Evolutionary conservation across 2,797 vertebrate genomes (phyloP), one percentile per base, ranked within the genome.

Genomic region (Halcyon smyrnensis): DNA sequence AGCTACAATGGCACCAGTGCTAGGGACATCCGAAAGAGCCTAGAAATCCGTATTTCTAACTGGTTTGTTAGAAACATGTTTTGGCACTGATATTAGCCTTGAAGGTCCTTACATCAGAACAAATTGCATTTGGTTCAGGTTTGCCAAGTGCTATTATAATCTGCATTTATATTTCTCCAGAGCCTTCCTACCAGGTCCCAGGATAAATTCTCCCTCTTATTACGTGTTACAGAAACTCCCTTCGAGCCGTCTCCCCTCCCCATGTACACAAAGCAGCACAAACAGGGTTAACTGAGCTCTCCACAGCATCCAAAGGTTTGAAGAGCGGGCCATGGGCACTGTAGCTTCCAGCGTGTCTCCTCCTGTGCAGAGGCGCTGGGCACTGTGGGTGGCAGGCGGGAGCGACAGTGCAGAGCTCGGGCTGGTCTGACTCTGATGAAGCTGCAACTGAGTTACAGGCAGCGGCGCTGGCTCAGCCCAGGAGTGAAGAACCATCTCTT

Each of bases 241-340:
- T 80, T 46, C 0, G 0, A 30, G 60, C 23, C 1, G 0, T 11
- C 15, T 79, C 24, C 14, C 23, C 11, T 53, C 36, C 17, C 23
- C 1, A 1, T 43, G 32, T 23, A 18, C 43, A 9, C 21, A 30
- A 53, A 37, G 5, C 18, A 37, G 53, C 20, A 25, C 2, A 18
- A 15, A 23, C 1, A 1, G 82, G 27, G 34, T 86, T 67, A 34
- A 53, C 54, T 1, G 24, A 75, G 64, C 4, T 39, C 56, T 62
- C 63, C 75, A 12, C 28, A 73, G 23, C 27, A 4, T 18, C 50
- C 23, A 36, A 6, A 27, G 5, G 39, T 78, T 65, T 37, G 25
- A 37, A 15, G 28, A 74, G 39, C 3, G 34, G 71, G 27, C 30
- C 11, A 4, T 5, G 36, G 62, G 65, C 34, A 37, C 7, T 21